Evolutionary conservation across 2,113 vertebrate genomes (phyloP).

Genomic region (Antechinus stuartii): DNA sequence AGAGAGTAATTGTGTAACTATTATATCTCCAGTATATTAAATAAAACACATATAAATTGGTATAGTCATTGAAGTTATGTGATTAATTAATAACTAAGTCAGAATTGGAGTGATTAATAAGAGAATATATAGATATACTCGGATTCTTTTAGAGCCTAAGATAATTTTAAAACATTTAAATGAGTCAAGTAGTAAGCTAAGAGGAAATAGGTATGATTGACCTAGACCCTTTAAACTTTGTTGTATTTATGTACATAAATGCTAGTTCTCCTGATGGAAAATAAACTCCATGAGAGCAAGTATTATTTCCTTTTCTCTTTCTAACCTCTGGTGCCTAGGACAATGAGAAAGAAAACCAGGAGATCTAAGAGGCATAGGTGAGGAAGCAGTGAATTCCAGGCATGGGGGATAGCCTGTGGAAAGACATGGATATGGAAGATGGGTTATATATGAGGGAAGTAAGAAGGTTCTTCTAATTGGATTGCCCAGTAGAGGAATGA

Average conservation of each 20-base stretch:
- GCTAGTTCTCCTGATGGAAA: rapidly evolving
- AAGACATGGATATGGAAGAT: not conserved
- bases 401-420: not conserved
- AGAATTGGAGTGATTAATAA: not conserved
- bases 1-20: not conserved
- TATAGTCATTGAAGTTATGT: not conserved
- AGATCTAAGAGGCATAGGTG: not conserved
- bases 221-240: not conserved
- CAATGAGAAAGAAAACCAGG: not conserved
- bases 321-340: not conserved
- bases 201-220: not conserved
- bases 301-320: not conserved
- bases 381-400: not conserved
- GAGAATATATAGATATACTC: not conserved
- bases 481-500: not conserved
- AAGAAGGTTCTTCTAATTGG: not conserved
- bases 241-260: not conserved
- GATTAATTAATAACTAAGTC: not conserved
- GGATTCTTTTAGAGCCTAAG: not conserved
- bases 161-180: not conserved
- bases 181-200: not conserved
- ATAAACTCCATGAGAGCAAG: not conserved
- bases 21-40: not conserved
- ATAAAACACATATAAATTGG: not conserved
- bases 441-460: not conserved